Conservation (phyloP, 2,797 vertebrate species). For the Poecilia gillii region DNA sequence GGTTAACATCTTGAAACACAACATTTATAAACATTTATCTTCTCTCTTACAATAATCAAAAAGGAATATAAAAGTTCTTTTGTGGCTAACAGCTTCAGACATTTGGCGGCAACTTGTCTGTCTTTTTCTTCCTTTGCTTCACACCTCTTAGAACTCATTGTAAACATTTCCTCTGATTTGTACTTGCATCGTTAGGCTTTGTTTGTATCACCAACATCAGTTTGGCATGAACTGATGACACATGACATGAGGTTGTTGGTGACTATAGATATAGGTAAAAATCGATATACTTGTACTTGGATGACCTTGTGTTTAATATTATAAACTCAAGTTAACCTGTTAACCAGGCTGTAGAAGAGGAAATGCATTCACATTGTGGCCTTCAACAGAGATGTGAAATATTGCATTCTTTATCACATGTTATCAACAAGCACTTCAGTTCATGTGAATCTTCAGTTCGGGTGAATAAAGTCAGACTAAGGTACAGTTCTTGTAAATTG, state of each 20-base stretch:
- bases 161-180: not conserved
- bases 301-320: not conserved
- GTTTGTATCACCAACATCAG: not conserved
- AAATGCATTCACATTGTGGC: not conserved
- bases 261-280: not conserved
- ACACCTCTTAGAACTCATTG: not conserved
- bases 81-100: not conserved
- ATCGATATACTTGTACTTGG: not conserved
- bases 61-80: not conserved
- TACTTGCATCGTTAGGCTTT: not conserved
- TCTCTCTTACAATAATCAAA: not conserved
- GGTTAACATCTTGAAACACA: not conserved
- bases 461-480: not conserved
- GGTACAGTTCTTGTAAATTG: not conserved
- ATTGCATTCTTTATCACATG: not conserved
- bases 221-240: not conserved
- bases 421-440: not conserved
- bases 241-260: not conserved
- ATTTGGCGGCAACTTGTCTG: not conserved
- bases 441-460: not conserved
- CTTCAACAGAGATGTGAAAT: not conserved
- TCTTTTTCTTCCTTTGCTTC: not conserved
- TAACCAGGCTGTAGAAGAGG: not conserved
- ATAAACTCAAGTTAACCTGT: not conserved
- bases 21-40: not conserved